Evolutionary conservation across 30 jellyfish, hydroid and myxozoan species (phyloP).

Genomic region (Chironex yamaguchii): DNA sequence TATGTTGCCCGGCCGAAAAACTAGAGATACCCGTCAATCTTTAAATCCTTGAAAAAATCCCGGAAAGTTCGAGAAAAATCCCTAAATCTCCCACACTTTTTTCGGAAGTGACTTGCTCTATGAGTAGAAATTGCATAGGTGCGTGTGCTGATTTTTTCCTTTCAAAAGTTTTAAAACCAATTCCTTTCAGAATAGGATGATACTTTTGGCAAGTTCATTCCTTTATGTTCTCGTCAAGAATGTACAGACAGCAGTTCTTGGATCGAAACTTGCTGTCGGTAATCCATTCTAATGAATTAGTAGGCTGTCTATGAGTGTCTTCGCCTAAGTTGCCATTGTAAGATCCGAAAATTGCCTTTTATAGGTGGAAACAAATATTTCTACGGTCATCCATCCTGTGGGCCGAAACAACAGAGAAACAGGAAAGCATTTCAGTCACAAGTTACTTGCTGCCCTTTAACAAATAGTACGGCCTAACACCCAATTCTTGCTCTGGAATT

Average conservation of each 20-base stretch:
- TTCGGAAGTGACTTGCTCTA: no score
- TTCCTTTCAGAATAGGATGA: conserved; percentile 20
- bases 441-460: conserved; percentile 54
- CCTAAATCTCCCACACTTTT: no score
- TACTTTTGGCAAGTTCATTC: conserved; percentile 30
- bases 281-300: conserved; percentile 44
- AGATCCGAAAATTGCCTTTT: conserved; percentile 44
- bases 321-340: conserved; percentile 40
- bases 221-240: conserved; percentile 17
- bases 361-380: conserved; percentile 43
- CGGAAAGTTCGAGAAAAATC: no score
- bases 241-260: conserved; percentile 39
- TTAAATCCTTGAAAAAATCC: no score
- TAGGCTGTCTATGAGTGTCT: conserved; percentile 16
- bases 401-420: conserved; percentile 39
- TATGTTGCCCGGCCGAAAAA: no score
- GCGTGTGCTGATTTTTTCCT: no score
- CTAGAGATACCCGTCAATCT: no score
- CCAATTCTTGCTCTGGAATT: conserved; percentile 31
- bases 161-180: not conserved
- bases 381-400: conserved; percentile 63
- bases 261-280: conserved; percentile 59
- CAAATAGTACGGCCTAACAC: conserved; percentile 27
- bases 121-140: no score
- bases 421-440: conserved; percentile 16